These are phyloP conservation scores for Zaprionus inermis DNA, from an alignment of 1,140 invertebrate genomes.

Conservation along the genomic window DNA sequence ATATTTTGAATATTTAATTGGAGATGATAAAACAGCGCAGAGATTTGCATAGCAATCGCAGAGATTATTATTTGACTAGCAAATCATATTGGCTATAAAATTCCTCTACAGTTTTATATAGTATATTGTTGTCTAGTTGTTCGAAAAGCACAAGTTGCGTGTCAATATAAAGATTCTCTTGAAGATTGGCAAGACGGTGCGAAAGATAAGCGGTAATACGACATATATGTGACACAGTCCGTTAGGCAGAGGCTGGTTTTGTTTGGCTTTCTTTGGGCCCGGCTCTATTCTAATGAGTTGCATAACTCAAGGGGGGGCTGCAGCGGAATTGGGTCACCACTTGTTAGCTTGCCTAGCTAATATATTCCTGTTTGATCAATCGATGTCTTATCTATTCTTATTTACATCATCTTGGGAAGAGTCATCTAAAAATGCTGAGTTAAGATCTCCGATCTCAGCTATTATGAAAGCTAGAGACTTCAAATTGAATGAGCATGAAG, in stretches of 20 bases:
- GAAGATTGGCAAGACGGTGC: constrained; percentile 50
- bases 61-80: background rate
- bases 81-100: background rate
- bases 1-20: constrained; percentile 2
- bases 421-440: no score
- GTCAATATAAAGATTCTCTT: constrained; percentile 16
- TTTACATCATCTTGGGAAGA: background rate
- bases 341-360: background rate
- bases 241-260: constrained; percentile 65
- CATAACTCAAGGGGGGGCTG: constrained; percentile 45
- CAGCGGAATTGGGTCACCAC: background rate
- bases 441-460: no score
- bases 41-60: constrained; percentile 1
- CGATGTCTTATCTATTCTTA: background rate
- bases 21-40: constrained; percentile 5
- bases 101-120: background rate
- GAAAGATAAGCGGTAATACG: constrained; percentile 67
- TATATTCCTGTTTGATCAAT: background rate
- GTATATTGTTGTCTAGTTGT: background rate
- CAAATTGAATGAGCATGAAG: no score
- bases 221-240: constrained; percentile 39
- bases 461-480: no score
- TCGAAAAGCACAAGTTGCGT: background rate
- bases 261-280: constrained; percentile 51
- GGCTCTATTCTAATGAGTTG: constrained; percentile 54